These are phyloP conservation scores for Caenorhabditis drosophilae DNA, from an alignment of 2,888 invertebrate genomes.

Conservation along the genomic window DNA sequence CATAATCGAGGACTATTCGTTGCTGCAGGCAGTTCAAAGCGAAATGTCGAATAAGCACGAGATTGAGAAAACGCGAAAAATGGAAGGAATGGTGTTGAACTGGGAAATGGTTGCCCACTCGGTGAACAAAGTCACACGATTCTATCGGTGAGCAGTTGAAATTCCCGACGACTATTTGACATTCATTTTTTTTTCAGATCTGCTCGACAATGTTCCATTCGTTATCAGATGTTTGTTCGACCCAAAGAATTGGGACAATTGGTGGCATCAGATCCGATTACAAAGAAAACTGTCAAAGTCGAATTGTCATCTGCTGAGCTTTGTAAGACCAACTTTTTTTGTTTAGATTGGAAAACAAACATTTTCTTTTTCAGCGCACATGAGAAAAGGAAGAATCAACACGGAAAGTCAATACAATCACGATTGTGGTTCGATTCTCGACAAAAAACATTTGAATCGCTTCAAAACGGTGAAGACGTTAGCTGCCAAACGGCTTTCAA, in stretches of 20 bases:
- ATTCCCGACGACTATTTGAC: neutral
- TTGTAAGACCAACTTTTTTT: conserved; percentile 3
- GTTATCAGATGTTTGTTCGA: conserved; percentile 87
- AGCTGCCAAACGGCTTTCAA: conserved; percentile 1
- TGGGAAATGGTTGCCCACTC: conserved; percentile 94
- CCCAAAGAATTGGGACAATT: conserved; percentile 82
- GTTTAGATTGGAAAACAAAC: neutral
- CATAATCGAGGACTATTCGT: conserved; percentile 86
- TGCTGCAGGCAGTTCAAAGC: conserved; percentile 72
- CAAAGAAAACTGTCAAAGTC: conserved; percentile 48
- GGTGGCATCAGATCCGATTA: conserved; percentile 50
- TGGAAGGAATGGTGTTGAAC: conserved; percentile 87
- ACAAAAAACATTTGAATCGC: conserved; percentile 24
- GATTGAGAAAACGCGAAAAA: conserved; percentile 4
- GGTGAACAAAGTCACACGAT: conserved; percentile 81
- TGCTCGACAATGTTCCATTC: conserved; percentile 86
- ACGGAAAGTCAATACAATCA: conserved; percentile 81
- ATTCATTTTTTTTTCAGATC: conserved; percentile 76
- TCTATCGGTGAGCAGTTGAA: conserved; percentile 43
- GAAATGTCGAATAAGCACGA: conserved; percentile 14
- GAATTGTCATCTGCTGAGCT: conserved; percentile 39
- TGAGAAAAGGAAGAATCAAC: conserved; percentile 76
- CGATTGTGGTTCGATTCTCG: conserved; percentile 73
- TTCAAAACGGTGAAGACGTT: conserved; percentile 16
- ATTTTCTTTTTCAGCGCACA: conserved; percentile 63